These are phyloP conservation scores for Bombus consobrinus DNA, from an alignment of 1,140 invertebrate genomes.

Conservation along the genomic window DNA sequence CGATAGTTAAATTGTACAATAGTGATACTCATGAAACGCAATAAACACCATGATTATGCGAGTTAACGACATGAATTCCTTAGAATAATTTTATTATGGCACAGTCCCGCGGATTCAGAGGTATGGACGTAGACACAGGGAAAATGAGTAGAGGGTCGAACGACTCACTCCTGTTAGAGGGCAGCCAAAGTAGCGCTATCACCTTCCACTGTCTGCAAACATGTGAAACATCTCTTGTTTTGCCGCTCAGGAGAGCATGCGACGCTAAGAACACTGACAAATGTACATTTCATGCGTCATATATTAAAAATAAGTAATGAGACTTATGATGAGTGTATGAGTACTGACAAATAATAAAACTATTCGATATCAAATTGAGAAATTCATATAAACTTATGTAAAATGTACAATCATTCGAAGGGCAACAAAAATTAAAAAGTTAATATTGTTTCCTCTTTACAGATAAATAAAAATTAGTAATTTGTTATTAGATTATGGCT, in stretches of 20 bases:
- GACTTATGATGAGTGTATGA: conserved; percentile 21
- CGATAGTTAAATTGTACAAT: conserved; percentile 72
- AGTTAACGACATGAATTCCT: conserved; percentile 63
- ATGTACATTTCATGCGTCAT: conserved; percentile 77
- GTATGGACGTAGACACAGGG: conserved; percentile 75
- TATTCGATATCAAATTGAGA: not conserved
- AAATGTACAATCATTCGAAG: conserved; percentile 5
- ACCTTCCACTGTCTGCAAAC: conserved; percentile 82
- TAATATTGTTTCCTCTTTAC: not conserved
- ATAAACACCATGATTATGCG: conserved; percentile 59
- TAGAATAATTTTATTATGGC: conserved; percentile 67
- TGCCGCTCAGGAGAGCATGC: conserved; percentile 76
- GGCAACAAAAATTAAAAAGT: not conserved
- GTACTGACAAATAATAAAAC: conserved; percentile 23
- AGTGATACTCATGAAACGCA: conserved; percentile 68
- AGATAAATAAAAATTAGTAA: not conserved
- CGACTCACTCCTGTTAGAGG: conserved; percentile 81
- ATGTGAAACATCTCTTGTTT: conserved; percentile 78
- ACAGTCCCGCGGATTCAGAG: conserved; percentile 69
- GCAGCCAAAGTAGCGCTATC: conserved; percentile 82
- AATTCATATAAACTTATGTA: not conserved
- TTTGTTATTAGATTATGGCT: not conserved
- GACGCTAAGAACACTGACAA: conserved; percentile 77
- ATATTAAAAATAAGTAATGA: conserved; percentile 53
- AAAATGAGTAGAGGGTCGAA: conserved; percentile 75